Conservation (phyloP, 2,113 vertebrate species). For the Epinephelus fuscoguttatus region DNA sequence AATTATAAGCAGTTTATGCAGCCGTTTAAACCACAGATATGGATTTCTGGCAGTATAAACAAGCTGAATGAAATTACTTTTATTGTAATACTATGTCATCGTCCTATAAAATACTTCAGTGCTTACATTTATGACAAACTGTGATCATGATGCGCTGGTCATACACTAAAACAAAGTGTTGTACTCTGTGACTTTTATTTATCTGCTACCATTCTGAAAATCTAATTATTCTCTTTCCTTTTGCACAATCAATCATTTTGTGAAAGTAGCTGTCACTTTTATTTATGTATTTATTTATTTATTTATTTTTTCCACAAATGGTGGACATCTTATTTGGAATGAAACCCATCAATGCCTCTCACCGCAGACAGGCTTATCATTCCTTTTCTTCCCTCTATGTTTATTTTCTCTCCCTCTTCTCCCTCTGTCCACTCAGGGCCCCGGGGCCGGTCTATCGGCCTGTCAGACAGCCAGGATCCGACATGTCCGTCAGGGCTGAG, state of each 20-base stretch:
- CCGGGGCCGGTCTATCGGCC: constrained; percentile 47
- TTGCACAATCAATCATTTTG: constrained; percentile 61
- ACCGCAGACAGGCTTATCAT: constrained; percentile 36
- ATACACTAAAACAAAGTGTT: background rate
- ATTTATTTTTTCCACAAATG: constrained; percentile 13
- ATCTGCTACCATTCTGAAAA: constrained; percentile 36
- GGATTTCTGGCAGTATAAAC: constrained; percentile 6
- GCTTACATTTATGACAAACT: constrained; percentile 9
- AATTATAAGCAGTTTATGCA: constrained; percentile 16
- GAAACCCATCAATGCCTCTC: constrained; percentile 52
- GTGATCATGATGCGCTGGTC: constrained; percentile 15
- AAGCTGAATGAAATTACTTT: background rate
- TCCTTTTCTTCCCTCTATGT: constrained; percentile 19
- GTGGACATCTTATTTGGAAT: constrained; percentile 61
- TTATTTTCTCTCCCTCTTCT: constrained; percentile 40
- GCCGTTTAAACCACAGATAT: constrained; percentile 11
- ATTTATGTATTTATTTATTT: no score
- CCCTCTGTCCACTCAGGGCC: constrained; percentile 44
- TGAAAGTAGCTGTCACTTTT: constrained; percentile 45
- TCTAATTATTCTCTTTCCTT: constrained; percentile 59
- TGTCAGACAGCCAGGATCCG: constrained; percentile 54
- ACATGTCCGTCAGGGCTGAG: constrained; percentile 67
- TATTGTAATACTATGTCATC: background rate
- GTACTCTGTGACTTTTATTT: constrained; percentile 16
- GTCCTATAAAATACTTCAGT: background rate